Evolutionary conservation across 1,140 invertebrate genomes (phyloP).

Genomic region (Whitmania pigra): DNA sequence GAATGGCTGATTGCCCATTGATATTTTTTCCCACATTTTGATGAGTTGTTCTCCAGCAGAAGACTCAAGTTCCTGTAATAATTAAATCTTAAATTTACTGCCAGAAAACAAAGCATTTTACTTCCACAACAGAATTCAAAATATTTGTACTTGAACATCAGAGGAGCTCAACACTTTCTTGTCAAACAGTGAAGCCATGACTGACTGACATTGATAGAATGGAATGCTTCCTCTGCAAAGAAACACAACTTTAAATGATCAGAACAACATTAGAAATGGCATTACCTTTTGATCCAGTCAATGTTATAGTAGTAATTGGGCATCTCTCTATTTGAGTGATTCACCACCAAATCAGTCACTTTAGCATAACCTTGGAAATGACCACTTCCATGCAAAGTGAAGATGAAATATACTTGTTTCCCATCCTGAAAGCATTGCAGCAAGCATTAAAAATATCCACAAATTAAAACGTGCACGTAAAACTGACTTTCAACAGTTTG

Average conservation of each 20-base stretch:
- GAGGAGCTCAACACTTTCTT: neutral
- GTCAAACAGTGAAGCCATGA: neutral
- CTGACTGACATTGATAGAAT: slow-evolving; percentile 5
- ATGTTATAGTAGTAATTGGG: neutral
- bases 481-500: no score
- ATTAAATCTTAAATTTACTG: neutral
- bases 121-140: neutral
- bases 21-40: slow-evolving; percentile 41
- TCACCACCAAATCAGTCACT: slow-evolving; percentile 34
- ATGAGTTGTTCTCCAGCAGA: slow-evolving; percentile 42
- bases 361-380: slow-evolving; percentile 48
- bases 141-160: neutral
- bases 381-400: slow-evolving; percentile 47
- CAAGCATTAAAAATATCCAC: no score
- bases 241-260: no score
- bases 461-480: no score
- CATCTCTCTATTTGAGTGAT: slow-evolving; percentile 26
- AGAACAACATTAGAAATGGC: neutral
- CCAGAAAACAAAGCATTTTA: neutral
- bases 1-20: slow-evolving; percentile 5
- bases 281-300: slow-evolving; percentile 7
- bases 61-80: slow-evolving; percentile 43
- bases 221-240: neutral
- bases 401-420: slow-evolving; percentile 45
- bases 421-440: slow-evolving; percentile 37